phyloP scores from a whole-genome alignment of 2,113 vertebrate genomes.

The Macquaria ambigua region DNA sequence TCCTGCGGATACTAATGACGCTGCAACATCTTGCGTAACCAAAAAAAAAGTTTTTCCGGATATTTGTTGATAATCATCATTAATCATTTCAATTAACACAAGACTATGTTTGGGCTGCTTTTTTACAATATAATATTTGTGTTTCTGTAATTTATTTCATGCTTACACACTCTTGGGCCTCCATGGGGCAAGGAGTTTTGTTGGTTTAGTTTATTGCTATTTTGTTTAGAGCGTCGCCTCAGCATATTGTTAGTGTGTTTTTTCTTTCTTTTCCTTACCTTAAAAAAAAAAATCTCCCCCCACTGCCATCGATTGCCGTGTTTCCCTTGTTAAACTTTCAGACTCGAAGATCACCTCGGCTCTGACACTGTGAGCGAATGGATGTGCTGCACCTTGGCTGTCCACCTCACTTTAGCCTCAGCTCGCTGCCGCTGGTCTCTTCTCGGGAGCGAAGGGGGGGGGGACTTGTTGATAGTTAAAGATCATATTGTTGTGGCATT shows the following conservation, averaged over 20 bases:
- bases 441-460: constrained; percentile 12
- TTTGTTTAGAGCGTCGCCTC: constrained; percentile 29
- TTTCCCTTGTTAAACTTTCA: constrained; percentile 66
- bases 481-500: constrained; percentile 86
- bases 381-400: constrained; percentile 53
- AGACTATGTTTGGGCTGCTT: neutral
- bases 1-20: constrained; percentile 51
- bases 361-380: constrained; percentile 47
- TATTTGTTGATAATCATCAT: constrained; percentile 57
- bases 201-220: constrained; percentile 23
- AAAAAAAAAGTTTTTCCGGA: constrained; percentile 20
- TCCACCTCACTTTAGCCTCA: constrained; percentile 72
- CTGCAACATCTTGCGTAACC: constrained; percentile 44
- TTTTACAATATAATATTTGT: constrained; percentile 14
- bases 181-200: constrained; percentile 21
- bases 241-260: constrained; percentile 27
- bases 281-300: neutral
- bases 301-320: constrained; percentile 46
- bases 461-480: constrained; percentile 79
- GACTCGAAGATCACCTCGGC: constrained; percentile 44
- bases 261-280: neutral
- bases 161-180: constrained; percentile 8
- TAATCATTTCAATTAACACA: constrained; percentile 68
- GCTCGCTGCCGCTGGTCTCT: constrained; percentile 21
- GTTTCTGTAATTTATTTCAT: constrained; percentile 38